A percentile compares a stretch with the other conserved stretches of the same genome.
phyloP scores from a whole-genome alignment of 23 tunicate genomes.

The Botrylloides violaceus region DNA sequence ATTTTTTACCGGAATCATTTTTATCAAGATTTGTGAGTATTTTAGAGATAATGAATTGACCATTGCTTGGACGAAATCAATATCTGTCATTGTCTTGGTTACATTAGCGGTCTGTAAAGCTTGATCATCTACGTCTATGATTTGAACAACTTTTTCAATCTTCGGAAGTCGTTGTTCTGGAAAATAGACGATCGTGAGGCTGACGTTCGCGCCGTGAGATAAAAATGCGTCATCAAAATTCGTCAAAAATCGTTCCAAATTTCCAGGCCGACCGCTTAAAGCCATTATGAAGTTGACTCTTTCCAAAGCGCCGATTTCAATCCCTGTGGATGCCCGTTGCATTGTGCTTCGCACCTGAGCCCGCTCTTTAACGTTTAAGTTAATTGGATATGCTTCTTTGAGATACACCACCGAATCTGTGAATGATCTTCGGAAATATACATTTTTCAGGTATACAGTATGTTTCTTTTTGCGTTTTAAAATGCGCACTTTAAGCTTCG shows the following conservation, averaged over 20 bases:
- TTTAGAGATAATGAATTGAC: not conserved
- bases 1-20: slow-evolving; percentile 10
- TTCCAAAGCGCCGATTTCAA: not conserved
- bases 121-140: not conserved
- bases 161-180: not conserved
- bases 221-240: slow-evolving; percentile 63
- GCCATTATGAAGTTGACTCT: slow-evolving; percentile 60
- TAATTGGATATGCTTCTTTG: not conserved
- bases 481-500: slow-evolving; percentile 7
- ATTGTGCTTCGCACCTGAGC: not conserved
- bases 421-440: slow-evolving; percentile 15
- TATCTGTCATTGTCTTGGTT: not conserved
- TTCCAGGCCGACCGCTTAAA: slow-evolving; percentile 53
- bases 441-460: slow-evolving; percentile 2
- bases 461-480: not conserved
- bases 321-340: not conserved
- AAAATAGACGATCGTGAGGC: slow-evolving; percentile 41
- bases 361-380: not conserved
- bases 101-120: not conserved
- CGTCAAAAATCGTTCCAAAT: slow-evolving; percentile 43
- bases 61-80: slow-evolving; percentile 6
- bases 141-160: not conserved
- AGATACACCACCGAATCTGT: slow-evolving; percentile 1
- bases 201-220: slow-evolving; percentile 30
- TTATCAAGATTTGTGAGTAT: not conserved